Evolutionary conservation across 2,888 invertebrate species (phyloP).

Genomic region (Lithophane socia): DNA sequence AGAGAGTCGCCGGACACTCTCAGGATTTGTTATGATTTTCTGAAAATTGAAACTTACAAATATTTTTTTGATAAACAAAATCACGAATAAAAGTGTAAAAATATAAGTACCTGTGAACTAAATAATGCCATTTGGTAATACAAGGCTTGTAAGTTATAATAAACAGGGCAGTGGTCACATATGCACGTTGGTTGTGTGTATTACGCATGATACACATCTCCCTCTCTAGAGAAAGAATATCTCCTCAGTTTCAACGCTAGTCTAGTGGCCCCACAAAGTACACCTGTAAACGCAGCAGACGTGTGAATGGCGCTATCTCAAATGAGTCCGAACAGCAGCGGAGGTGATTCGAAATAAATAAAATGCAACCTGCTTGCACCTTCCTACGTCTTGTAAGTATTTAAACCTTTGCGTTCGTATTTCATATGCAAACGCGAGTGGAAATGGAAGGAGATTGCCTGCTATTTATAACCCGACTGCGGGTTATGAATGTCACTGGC

Average conservation of each 20-base stretch:
- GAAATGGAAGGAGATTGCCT: constrained; percentile 19
- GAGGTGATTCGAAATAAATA: constrained; percentile 67
- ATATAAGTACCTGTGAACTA: too few relatives aligned
- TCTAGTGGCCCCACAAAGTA: constrained; percentile 18
- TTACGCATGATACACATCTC: neutral
- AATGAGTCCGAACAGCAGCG: constrained; percentile 72
- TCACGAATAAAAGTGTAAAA: too few relatives aligned
- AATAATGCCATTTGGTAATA: too few relatives aligned
- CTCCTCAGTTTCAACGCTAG: neutral
- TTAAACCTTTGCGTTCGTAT: constrained; percentile 41
- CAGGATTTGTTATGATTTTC: too few relatives aligned
- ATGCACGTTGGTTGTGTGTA: too few relatives aligned
- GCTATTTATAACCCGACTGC: constrained; percentile 12
- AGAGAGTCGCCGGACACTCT: too few relatives aligned
- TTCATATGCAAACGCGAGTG: constrained; percentile 4
- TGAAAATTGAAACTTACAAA: too few relatives aligned
- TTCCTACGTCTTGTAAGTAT: constrained; percentile 45
- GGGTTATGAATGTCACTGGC: neutral
- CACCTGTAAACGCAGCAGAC: constrained; percentile 70
- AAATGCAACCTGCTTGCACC: constrained; percentile 63
- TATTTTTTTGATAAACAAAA: too few relatives aligned
- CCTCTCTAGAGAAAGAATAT: neutral
- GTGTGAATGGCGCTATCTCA: constrained; percentile 79
- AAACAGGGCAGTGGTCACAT: too few relatives aligned
- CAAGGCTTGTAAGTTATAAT: too few relatives aligned